A percentile compares a stretch with the other conserved stretches of the same genome.
These are phyloP conservation scores for Musca vetustissima DNA, from an alignment of 1,140 invertebrate genomes.

Conservation along the genomic window DNA sequence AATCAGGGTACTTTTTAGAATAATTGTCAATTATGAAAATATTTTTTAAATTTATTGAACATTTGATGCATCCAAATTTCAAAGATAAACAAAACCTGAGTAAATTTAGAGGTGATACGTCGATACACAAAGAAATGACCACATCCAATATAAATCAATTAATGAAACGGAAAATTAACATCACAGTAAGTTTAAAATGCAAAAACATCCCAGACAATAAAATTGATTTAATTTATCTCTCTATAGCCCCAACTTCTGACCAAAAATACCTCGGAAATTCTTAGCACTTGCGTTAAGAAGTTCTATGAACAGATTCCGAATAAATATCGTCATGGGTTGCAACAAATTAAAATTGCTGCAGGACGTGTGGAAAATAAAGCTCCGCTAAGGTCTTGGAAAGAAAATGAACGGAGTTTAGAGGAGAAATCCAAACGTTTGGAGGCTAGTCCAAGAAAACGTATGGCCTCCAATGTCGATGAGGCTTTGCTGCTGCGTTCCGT, in stretches of 20 bases:
- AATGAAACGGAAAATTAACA: too few species aligned
- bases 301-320: slow-evolving; percentile 26
- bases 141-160: too few species aligned
- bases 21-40: too few species aligned
- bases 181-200: too few species aligned
- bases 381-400: neutral
- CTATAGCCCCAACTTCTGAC: slow-evolving; percentile 23
- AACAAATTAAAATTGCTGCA: slow-evolving; percentile 16
- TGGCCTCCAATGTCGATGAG: neutral
- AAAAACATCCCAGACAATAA: too few species aligned
- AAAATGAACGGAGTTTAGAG: neutral
- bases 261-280: slow-evolving; percentile 27
- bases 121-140: too few species aligned
- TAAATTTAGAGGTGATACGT: too few species aligned
- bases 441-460: neutral
- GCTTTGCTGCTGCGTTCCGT: neutral
- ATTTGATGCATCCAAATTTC: too few species aligned
- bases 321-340: slow-evolving; percentile 18
- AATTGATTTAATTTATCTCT: too few species aligned
- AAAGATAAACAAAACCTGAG: too few species aligned
- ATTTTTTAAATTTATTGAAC: too few species aligned
- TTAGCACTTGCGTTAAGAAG: slow-evolving; percentile 27
- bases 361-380: slow-evolving; percentile 18
- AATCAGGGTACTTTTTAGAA: too few species aligned
- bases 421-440: neutral